These are phyloP conservation scores for Rhagium mordax DNA, from an alignment of 2,888 invertebrate species.

Conservation along the genomic window DNA sequence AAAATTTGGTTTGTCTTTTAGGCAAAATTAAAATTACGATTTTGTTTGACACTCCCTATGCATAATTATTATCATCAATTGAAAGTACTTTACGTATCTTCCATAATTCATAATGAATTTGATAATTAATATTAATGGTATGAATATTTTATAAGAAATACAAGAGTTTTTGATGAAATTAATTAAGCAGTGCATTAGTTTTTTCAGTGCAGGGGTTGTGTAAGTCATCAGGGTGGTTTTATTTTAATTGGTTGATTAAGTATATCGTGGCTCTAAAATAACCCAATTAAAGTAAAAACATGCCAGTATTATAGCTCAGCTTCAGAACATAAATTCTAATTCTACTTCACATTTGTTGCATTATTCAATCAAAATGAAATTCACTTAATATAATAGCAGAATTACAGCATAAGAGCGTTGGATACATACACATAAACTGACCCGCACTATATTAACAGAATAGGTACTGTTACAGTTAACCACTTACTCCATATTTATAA, in stretches of 20 bases:
- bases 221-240: background rate
- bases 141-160: background rate
- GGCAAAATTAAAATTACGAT: background rate
- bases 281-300: background rate
- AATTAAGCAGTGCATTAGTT: background rate
- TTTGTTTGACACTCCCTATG: background rate
- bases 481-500: too few species aligned
- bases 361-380: too few species aligned
- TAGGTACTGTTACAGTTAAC: too few species aligned
- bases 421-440: too few species aligned
- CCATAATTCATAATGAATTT: background rate
- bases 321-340: too few species aligned
- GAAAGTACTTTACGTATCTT: background rate
- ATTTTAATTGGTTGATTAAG: background rate
- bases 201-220: background rate
- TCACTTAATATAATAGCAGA: too few species aligned
- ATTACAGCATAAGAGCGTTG: too few species aligned
- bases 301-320: too few species aligned
- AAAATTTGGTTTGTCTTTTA: background rate
- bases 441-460: too few species aligned
- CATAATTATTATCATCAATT: background rate
- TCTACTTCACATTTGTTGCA: too few species aligned
- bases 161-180: background rate
- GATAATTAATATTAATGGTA: background rate
- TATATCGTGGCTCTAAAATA: background rate